Evolutionary conservation across 2,888 invertebrate genomes (phyloP).

Genomic region (Cyaniris semiargus): DNA sequence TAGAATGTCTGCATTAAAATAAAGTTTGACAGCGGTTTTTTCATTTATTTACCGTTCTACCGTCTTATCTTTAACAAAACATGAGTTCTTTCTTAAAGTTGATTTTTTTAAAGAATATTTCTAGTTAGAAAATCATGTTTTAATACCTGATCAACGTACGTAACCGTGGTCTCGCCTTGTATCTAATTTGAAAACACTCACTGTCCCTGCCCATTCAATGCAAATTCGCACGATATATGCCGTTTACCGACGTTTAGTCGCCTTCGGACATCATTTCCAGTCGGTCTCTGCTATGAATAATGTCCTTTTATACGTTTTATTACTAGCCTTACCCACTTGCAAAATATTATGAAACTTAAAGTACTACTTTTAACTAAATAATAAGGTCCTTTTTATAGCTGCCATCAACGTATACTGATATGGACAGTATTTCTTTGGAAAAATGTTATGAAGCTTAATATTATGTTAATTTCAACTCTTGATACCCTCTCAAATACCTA

Average conservation of each 20-base stretch:
- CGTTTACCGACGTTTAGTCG: conserved; percentile 78
- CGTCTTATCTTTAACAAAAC: no score
- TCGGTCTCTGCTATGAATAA: conserved; percentile 44
- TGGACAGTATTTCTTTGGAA: neutral
- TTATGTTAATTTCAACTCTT: neutral
- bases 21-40: no score
- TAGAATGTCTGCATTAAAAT: no score
- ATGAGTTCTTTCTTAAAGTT: neutral
- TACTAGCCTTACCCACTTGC: neutral
- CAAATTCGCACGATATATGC: conserved; percentile 74
- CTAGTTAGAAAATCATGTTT: conserved; percentile 3
- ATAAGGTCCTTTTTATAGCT: neutral
- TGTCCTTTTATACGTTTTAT: conserved; percentile 32
- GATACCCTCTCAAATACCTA: neutral
- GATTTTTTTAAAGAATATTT: neutral
- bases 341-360: neutral
- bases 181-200: conserved; percentile 56
- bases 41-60: no score
- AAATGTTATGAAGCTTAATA: neutral
- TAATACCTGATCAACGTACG: conserved; percentile 37
- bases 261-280: conserved; percentile 73
- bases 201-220: conserved; percentile 77
- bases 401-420: no score
- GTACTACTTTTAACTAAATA: neutral
- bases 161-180: conserved; percentile 53